These are phyloP conservation scores for Synanceia verrucosa DNA, from an alignment of 2,797 vertebrate species.

Conservation along the genomic window DNA sequence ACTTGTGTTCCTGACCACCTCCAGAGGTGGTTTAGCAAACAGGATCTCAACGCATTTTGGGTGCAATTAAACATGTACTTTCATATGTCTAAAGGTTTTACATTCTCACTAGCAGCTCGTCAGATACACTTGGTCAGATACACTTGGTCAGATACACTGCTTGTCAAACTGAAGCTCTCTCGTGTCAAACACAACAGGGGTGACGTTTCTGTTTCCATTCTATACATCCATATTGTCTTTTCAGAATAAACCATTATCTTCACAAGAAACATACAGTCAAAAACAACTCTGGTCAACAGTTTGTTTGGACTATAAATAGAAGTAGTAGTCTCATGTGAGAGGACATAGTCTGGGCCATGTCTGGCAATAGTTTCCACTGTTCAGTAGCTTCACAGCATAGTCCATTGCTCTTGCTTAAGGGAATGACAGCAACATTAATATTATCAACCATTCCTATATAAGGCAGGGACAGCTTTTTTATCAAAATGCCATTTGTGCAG, in stretches of 20 bases:
- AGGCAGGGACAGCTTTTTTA: conserved; percentile 29
- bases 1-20: background rate
- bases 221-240: background rate
- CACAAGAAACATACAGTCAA: background rate
- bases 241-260: background rate
- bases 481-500: conserved; percentile 60
- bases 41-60: background rate
- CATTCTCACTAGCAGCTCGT: background rate
- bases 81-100: background rate
- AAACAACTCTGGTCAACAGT: background rate
- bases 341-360: background rate
- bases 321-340: background rate
- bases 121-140: background rate
- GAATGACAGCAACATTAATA: conserved; percentile 39
- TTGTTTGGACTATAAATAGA: background rate
- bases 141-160: background rate
- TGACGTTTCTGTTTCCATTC: background rate
- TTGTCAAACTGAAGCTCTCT: background rate
- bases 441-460: conserved; percentile 35
- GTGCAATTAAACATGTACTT: background rate
- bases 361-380: conserved; percentile 4
- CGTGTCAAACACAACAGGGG: background rate
- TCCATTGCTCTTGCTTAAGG: conserved; percentile 43
- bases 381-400: conserved; percentile 3
- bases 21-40: rapidly evolving